Conservation (phyloP, 2,888 invertebrate species). For the Elaeidobius kamerunicus region DNA sequence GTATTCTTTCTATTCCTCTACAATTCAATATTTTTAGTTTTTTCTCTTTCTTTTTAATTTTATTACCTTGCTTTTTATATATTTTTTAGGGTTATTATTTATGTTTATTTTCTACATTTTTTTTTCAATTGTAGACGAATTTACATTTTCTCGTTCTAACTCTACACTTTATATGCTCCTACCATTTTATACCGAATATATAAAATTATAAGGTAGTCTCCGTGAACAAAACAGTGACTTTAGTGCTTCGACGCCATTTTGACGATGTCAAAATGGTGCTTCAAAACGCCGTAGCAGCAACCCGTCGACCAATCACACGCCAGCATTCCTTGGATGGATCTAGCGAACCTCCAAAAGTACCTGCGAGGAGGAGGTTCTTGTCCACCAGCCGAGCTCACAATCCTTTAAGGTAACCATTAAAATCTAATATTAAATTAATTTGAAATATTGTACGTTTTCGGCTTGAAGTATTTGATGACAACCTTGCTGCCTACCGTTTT, state of each 20-base stretch:
- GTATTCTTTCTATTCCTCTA: too few species aligned
- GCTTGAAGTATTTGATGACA: slow-evolving; percentile 11
- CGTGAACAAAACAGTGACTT: background rate
- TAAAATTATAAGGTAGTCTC: too few species aligned
- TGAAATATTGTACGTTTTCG: too few species aligned
- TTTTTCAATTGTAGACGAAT: too few species aligned
- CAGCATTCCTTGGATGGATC: slow-evolving; percentile 31
- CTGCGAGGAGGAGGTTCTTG: slow-evolving; percentile 35
- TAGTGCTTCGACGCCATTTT: slow-evolving; percentile 4
- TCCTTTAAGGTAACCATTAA: slow-evolving; percentile 34
- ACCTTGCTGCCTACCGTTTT: slow-evolving; percentile 19
- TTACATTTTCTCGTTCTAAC: too few species aligned
- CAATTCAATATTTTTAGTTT: too few species aligned
- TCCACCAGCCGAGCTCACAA: slow-evolving; percentile 28
- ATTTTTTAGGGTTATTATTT: too few species aligned
- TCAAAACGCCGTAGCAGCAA: slow-evolving; percentile 33
- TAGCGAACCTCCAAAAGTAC: slow-evolving; percentile 35
- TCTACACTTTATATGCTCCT: too few species aligned
- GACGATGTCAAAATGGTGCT: slow-evolving; percentile 37
- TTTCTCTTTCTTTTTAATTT: too few species aligned
- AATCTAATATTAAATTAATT: slow-evolving; percentile 5
- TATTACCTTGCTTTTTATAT: too few species aligned
- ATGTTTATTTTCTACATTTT: too few species aligned
- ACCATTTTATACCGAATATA: too few species aligned
- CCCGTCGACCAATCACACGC: slow-evolving; percentile 26